Percentiles rank a stretch among this genome's conserved stretches.
These are phyloP conservation scores for Hemiprocne comata DNA, from an alignment of 2,113 vertebrate genomes.

Conservation along the genomic window DNA sequence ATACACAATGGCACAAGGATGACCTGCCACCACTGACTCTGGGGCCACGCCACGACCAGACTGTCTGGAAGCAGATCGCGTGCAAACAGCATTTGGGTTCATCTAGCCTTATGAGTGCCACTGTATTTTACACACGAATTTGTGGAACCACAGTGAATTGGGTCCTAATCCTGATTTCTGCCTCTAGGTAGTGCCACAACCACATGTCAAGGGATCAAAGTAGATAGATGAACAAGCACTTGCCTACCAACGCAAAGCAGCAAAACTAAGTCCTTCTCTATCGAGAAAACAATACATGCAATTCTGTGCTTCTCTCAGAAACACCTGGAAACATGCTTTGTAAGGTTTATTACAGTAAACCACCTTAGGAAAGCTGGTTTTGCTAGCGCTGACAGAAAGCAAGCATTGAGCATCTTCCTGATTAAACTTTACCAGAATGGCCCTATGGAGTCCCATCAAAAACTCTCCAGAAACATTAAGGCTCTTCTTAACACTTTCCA, in stretches of 20 bases:
- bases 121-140: neutral
- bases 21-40: neutral
- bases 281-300: neutral
- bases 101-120: accelerated
- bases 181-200: neutral
- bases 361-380: neutral
- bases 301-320: neutral
- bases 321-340: neutral
- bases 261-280: neutral
- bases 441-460: neutral
- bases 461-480: neutral
- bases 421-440: neutral
- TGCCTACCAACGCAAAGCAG: neutral
- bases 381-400: neutral
- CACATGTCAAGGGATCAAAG: neutral
- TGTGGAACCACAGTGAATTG: accelerated
- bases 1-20: accelerated
- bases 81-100: neutral
- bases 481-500: neutral
- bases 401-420: neutral
- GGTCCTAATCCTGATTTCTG: neutral
- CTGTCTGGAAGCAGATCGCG: neutral
- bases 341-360: neutral
- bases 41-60: accelerated
- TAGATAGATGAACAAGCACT: accelerated